Evolutionary conservation across 2,797 vertebrate species (phyloP).

Genomic region (Scyliorhinus canicula): DNA sequence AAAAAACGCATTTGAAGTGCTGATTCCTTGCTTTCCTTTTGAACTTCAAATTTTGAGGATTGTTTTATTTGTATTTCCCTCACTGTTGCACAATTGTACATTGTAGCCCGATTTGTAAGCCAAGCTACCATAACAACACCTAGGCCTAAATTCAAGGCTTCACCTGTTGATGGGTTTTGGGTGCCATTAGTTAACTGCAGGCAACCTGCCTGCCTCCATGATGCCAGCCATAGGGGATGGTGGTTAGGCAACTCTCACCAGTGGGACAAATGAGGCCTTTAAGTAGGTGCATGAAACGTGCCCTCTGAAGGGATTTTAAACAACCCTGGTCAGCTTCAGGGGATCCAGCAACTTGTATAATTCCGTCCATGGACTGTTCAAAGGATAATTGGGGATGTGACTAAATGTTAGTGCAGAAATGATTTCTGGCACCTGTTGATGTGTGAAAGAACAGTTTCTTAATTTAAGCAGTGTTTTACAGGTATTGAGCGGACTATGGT

Average conservation of each 20-base stretch:
- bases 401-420: neutral
- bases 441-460: neutral
- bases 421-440: neutral
- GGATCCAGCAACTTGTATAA: neutral
- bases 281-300: too few species aligned
- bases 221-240: neutral
- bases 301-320: too few species aligned
- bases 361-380: neutral
- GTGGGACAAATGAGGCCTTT: too few species aligned
- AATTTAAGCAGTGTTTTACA: slow-evolving; percentile 46
- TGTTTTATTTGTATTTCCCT: neutral
- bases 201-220: neutral
- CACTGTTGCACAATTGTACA: neutral
- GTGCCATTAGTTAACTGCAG: neutral
- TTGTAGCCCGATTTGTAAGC: neutral
- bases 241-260: too few species aligned
- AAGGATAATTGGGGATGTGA: neutral
- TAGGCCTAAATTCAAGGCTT: neutral
- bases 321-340: neutral
- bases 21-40: neutral
- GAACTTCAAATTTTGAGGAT: neutral
- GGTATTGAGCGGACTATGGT: slow-evolving; percentile 80
- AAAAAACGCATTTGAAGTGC: neutral
- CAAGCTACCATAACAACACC: neutral
- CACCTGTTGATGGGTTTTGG: too few species aligned